Percentiles rank a stretch among this genome's conserved stretches.
Evolutionary conservation across 2,888 invertebrate genomes (phyloP).

Genomic region (Pimpla rufipes): DNA sequence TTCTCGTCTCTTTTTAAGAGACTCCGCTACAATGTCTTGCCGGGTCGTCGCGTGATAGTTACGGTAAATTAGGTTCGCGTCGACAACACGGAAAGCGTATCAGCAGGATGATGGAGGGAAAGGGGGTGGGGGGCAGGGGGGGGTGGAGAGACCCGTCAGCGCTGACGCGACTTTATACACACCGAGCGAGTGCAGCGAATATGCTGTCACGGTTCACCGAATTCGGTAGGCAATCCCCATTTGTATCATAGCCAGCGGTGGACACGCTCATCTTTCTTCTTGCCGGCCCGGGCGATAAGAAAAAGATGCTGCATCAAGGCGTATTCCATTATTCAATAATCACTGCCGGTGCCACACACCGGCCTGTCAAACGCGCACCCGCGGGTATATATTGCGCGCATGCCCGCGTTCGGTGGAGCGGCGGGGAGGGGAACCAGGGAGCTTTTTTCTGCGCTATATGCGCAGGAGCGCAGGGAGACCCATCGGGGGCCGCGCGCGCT

Average conservation of each 20-base stretch:
- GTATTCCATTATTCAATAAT: constrained; percentile 68
- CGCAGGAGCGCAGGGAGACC: constrained; percentile 20
- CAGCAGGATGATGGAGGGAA: background rate
- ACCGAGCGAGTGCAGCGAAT: background rate
- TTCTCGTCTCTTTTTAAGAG: constrained; percentile 9
- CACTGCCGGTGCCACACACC: constrained; percentile 21
- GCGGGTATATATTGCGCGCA: background rate
- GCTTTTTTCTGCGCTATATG: constrained; percentile 14
- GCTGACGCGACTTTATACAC: constrained; percentile 14
- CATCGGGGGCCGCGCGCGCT: too few relatives aligned
- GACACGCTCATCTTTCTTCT: constrained; percentile 43
- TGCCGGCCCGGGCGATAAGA: constrained; percentile 6
- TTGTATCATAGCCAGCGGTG: constrained; percentile 34
- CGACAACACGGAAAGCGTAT: constrained; percentile 15
- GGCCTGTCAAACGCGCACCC: constrained; percentile 20
- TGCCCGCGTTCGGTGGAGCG: constrained; percentile 22
- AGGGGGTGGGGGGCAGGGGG: too few relatives aligned
- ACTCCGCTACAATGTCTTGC: constrained; percentile 37
- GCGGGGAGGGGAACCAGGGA: constrained; percentile 11
- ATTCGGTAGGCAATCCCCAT: constrained; percentile 54
- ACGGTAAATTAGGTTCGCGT: constrained; percentile 48
- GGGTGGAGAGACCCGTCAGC: constrained; percentile 1
- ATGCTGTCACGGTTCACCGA: constrained; percentile 53
- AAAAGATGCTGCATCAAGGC: constrained; percentile 60
- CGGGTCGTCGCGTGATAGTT: constrained; percentile 32